phyloP scores from a whole-genome alignment of 2,113 vertebrate species.

The Diglossa brunneiventris region DNA sequence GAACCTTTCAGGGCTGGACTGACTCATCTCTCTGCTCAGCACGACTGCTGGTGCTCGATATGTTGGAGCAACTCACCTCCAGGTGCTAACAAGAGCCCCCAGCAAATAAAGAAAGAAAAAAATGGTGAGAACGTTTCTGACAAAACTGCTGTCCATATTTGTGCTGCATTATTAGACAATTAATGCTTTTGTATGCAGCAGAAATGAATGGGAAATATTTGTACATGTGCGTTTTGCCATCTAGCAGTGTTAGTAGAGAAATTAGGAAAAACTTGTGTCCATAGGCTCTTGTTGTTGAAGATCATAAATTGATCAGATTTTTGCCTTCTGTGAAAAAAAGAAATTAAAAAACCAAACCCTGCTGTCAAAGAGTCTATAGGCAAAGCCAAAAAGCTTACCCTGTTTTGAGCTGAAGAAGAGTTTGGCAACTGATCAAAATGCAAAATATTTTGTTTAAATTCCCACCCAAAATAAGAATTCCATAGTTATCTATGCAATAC shows the following conservation, averaged over 20 bases:
- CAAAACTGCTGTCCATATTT: neutral
- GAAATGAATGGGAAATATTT: neutral
- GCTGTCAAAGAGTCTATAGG: neutral
- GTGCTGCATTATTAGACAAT: neutral
- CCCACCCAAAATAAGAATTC: neutral
- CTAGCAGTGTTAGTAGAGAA: neutral
- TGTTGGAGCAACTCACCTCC: neutral
- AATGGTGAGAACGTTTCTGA: fast-evolving
- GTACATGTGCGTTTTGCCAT: neutral
- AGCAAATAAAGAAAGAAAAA: neutral
- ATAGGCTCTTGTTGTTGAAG: neutral
- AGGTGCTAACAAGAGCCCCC: neutral
- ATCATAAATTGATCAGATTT: neutral
- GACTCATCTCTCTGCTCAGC: neutral
- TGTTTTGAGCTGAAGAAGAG: neutral
- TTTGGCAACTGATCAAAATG: neutral
- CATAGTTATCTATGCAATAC: neutral
- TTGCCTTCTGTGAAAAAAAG: neutral
- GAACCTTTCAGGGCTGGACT: neutral
- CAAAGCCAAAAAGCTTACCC: neutral
- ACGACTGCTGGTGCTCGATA: neutral
- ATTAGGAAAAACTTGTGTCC: neutral
- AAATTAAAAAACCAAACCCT: neutral
- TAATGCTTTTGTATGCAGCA: neutral
- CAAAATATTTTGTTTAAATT: neutral